Conservation (phyloP, 2,888 invertebrate genomes). For the Elysia crispata region DNA sequence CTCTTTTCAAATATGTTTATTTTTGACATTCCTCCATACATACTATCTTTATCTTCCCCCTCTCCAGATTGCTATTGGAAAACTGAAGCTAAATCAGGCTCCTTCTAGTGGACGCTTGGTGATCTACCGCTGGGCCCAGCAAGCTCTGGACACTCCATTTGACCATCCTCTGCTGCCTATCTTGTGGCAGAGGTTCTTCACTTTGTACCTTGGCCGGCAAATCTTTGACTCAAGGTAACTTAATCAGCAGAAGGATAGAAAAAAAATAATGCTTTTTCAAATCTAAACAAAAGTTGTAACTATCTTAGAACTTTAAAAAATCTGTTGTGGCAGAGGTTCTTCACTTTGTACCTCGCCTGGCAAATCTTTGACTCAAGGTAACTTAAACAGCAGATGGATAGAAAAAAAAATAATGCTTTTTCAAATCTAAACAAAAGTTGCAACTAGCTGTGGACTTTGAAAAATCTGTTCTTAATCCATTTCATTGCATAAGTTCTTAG, state of each 20-base stretch:
- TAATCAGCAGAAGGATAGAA: too few relatives aligned
- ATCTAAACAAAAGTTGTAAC: too few relatives aligned
- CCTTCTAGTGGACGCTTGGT: constrained; percentile 68
- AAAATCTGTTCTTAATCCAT: too few relatives aligned
- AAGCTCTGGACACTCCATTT: constrained; percentile 84
- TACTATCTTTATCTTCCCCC: too few relatives aligned
- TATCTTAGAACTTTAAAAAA: too few relatives aligned
- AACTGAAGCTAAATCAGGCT: constrained; percentile 67
- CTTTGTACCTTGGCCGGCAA: constrained; percentile 82
- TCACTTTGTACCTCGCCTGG: constrained; percentile 84
- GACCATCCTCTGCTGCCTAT: constrained; percentile 85
- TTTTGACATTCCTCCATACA: too few relatives aligned
- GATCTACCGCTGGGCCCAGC: constrained; percentile 87
- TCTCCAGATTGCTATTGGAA: constrained; percentile 65
- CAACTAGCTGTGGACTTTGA: too few relatives aligned
- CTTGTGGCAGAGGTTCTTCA: constrained; percentile 88
- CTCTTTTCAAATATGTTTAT: too few relatives aligned
- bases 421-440: too few relatives aligned
- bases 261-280: too few relatives aligned
- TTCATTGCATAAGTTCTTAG: neutral
- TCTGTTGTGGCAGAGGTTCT: constrained; percentile 89
- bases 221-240: constrained; percentile 49
- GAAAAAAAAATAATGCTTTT: too few relatives aligned
- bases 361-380: constrained; percentile 51
- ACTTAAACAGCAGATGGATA: too few relatives aligned